Percentiles rank a stretch among this genome's conserved stretches.
Conservation (phyloP, 2,113 vertebrate genomes). For the Tringa solitaria region DNA sequence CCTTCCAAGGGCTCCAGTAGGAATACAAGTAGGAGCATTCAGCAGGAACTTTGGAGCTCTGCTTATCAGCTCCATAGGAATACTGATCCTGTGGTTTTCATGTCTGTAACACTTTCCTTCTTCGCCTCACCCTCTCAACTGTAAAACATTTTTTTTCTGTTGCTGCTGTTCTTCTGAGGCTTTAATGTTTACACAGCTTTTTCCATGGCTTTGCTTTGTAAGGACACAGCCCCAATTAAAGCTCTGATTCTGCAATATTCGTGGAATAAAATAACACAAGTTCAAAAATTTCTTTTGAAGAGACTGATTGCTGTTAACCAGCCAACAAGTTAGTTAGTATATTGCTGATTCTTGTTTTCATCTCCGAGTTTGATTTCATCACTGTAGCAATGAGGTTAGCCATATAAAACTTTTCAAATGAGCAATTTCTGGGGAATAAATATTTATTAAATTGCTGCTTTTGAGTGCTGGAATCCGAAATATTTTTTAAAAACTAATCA, state of each 20-base stretch:
- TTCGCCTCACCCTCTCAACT: constrained; percentile 63
- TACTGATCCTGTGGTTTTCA: constrained; percentile 56
- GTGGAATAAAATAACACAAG: constrained; percentile 49
- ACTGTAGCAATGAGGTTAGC: constrained; percentile 69
- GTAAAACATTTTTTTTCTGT: constrained; percentile 54
- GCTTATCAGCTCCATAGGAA: constrained; percentile 58
- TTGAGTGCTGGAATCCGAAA: constrained; percentile 62
- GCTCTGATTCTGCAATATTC: constrained; percentile 69
- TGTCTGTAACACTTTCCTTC: constrained; percentile 70
- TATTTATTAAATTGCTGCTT: constrained; percentile 72
- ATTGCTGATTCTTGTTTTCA: constrained; percentile 74
- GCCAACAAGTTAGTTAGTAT: constrained; percentile 69
- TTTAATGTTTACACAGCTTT: constrained; percentile 79
- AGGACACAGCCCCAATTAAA: constrained; percentile 74
- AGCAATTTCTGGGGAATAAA: constrained; percentile 72
- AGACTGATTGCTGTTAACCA: constrained; percentile 74
- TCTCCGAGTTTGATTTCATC: constrained; percentile 75
- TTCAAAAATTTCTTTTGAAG: constrained; percentile 78
- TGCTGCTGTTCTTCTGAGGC: constrained; percentile 55
- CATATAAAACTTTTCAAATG: constrained; percentile 75
- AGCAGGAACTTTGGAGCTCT: constrained; percentile 26
- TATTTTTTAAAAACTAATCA: constrained; percentile 65
- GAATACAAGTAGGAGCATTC: neutral
- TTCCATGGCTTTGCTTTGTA: constrained; percentile 69
- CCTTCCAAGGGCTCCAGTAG: neutral